phyloP scores from a whole-genome alignment of 2,888 invertebrate species.

The Lobophora halterata region DNA sequence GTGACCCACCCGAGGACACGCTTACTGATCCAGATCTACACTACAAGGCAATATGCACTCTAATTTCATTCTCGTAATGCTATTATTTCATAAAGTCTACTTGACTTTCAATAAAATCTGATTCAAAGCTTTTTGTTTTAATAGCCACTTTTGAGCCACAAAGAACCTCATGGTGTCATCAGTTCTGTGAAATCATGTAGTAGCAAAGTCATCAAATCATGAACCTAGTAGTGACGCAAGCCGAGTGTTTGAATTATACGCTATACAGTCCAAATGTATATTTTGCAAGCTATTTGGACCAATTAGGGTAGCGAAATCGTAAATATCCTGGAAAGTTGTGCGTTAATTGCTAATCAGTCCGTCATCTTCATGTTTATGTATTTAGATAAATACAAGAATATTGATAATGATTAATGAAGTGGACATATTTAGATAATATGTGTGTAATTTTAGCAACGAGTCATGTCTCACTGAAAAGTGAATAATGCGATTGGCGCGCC shows the following conservation, averaged over 20 bases:
- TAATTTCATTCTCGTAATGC: constrained; percentile 33
- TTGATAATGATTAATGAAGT: constrained; percentile 1
- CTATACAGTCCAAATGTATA: no score
- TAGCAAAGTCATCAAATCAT: no score
- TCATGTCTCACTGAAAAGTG: constrained; percentile 32
- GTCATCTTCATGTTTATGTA: no score
- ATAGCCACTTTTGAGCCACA: constrained; percentile 24
- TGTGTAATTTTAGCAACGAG: constrained; percentile 28
- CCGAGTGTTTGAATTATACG: constrained; percentile 11
- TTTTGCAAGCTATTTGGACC: no score
- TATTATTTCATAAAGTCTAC: constrained; percentile 31
- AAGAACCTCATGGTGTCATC: constrained; percentile 28
- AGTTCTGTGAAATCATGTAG: no score
- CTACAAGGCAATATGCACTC: constrained; percentile 48
- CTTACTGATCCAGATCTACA: constrained; percentile 46
- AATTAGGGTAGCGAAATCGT: no score
- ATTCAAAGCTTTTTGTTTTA: constrained; percentile 28
- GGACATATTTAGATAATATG: constrained; percentile 19
- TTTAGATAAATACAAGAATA: no score
- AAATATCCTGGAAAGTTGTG: no score
- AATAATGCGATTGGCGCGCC: constrained; percentile 24
- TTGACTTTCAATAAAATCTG: constrained; percentile 25
- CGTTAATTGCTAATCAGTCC: no score
- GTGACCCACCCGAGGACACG: constrained; percentile 77
- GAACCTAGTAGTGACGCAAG: no score